Conservation (phyloP, 2,797 vertebrate species). For the Hoplostethus atlanticus region DNA sequence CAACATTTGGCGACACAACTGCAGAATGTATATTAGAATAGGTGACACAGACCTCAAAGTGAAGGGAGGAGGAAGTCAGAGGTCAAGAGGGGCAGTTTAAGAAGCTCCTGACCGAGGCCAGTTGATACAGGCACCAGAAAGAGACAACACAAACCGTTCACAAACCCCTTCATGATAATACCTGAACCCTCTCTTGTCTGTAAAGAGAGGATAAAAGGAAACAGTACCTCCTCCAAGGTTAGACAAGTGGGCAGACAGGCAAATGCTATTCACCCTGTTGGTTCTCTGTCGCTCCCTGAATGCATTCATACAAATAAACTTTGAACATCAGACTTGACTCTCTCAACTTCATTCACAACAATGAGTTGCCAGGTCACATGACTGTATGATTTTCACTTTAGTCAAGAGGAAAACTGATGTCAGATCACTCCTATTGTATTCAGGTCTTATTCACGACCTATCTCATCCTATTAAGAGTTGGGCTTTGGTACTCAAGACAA, state of each 20-base stretch:
- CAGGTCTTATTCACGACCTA: too few relatives aligned
- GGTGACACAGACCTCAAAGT: slow-evolving; percentile 4
- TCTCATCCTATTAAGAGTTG: too few relatives aligned
- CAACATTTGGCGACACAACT: not conserved
- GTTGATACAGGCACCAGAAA: slow-evolving; percentile 3
- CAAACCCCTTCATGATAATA: slow-evolving; percentile 7
- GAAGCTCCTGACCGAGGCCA: slow-evolving; percentile 34
- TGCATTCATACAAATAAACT: too few relatives aligned
- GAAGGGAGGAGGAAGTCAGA: slow-evolving; percentile 3
- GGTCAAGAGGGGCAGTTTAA: slow-evolving; percentile 18
- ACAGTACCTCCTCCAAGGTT: not conserved
- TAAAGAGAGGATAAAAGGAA: slow-evolving; percentile 11
- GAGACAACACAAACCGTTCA: not conserved
- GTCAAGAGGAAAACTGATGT: too few relatives aligned
- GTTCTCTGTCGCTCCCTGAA: not conserved
- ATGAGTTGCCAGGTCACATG: too few relatives aligned
- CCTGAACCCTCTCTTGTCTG: slow-evolving; percentile 18
- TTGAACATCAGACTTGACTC: too few relatives aligned
- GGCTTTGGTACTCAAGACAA: too few relatives aligned
- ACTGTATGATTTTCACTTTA: too few relatives aligned
- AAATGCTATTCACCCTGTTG: not conserved
- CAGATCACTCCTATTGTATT: too few relatives aligned
- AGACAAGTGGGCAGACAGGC: not conserved
- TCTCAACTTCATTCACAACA: too few relatives aligned
- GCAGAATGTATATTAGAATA: slow-evolving; percentile 44